Conservation (phyloP, 1,140 invertebrate species). For the Gryon sp. region DNA sequence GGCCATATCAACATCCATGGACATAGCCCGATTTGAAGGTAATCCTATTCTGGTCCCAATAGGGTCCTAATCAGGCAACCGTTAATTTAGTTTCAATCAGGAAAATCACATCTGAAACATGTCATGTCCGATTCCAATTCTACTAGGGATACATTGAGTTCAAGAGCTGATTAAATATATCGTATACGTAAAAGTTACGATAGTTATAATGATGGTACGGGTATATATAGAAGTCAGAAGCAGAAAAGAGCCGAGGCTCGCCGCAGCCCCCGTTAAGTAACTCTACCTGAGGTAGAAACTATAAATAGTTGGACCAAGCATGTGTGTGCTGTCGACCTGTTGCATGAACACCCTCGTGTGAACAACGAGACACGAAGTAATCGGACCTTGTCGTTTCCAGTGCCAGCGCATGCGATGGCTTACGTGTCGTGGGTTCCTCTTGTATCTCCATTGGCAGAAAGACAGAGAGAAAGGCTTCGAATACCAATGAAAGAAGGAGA, state of each 20-base stretch:
- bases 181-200: too few species aligned
- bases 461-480: not conserved
- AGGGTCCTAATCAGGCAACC: too few species aligned
- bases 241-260: conserved; percentile 23
- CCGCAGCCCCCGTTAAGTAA: conserved; percentile 64
- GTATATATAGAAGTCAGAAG: conserved; percentile 44
- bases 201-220: conserved; percentile 39
- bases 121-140: too few species aligned
- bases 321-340: conserved; percentile 74
- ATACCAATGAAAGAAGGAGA: not conserved
- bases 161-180: too few species aligned
- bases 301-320: conserved; percentile 70
- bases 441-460: conserved; percentile 31
- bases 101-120: too few species aligned
- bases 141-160: too few species aligned
- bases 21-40: too few species aligned
- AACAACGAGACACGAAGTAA: conserved; percentile 72
- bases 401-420: conserved; percentile 65
- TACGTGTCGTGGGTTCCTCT: conserved; percentile 56
- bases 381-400: conserved; percentile 72
- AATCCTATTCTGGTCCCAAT: too few species aligned
- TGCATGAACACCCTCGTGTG: conserved; percentile 74
- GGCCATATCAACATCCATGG: too few species aligned
- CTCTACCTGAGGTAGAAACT: conserved; percentile 71
- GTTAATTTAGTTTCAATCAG: too few species aligned